Evolutionary conservation across 1,140 invertebrate species (phyloP).

Genomic region (Homalodisca vitripennis): DNA sequence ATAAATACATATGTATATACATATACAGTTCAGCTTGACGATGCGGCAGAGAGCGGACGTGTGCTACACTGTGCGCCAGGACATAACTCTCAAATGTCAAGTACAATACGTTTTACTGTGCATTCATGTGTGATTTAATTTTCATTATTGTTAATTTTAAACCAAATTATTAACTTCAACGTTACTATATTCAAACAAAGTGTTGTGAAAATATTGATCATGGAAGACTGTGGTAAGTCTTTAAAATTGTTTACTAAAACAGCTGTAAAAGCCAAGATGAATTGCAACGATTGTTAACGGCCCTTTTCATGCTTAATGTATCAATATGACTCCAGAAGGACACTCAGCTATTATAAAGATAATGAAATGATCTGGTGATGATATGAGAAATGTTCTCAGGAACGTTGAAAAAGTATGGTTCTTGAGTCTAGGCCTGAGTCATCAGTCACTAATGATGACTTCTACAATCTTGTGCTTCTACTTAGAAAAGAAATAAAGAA

Average conservation of each 20-base stretch:
- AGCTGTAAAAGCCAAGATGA: neutral
- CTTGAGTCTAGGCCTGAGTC: neutral
- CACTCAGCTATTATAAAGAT: conserved; percentile 3
- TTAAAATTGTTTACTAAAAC: neutral
- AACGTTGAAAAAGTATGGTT: neutral
- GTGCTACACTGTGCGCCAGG: too few species aligned
- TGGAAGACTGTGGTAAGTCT: conserved; percentile 6
- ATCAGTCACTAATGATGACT: neutral
- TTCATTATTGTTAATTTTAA: too few species aligned
- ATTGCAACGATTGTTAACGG: neutral
- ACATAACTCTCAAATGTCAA: too few species aligned
- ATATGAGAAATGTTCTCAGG: neutral
- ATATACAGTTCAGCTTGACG: too few species aligned
- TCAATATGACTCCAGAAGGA: neutral
- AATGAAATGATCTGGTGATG: conserved; percentile 2
- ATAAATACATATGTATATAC: too few species aligned
- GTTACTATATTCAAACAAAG: too few species aligned
- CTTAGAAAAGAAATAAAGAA: neutral
- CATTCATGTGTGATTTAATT: too few species aligned
- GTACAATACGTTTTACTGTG: too few species aligned
- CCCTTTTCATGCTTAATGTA: neutral
- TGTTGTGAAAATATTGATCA: conserved; percentile 52
- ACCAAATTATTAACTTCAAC: too few species aligned
- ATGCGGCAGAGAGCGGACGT: too few species aligned
- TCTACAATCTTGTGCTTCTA: neutral